phyloP scores from a whole-genome alignment of 1,140 invertebrate genomes.

The Drosophila athabasca region DNA sequence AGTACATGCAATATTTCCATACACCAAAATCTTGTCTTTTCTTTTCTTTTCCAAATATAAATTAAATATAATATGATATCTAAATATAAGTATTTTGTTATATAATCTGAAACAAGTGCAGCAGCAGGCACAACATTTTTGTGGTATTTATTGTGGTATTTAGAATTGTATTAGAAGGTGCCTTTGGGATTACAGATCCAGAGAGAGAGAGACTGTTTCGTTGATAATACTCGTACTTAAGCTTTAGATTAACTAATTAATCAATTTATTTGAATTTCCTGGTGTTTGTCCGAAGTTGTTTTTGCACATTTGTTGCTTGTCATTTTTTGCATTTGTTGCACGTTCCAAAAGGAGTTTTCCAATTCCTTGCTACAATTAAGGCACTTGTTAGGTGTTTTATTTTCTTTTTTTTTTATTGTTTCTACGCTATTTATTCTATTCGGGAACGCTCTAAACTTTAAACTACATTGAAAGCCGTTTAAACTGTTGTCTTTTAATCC shows the following conservation, averaged over 20 bases:
- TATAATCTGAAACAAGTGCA: constrained; percentile 40
- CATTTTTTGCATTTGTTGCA: constrained; percentile 26
- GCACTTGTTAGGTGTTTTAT: constrained; percentile 49
- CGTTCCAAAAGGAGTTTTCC: constrained; percentile 42
- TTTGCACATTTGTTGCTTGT: constrained; percentile 13
- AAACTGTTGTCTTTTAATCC: constrained; percentile 27
- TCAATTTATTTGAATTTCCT: too few species aligned
- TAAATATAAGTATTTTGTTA: constrained; percentile 23
- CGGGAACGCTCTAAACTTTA: constrained; percentile 42
- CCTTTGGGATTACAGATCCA: constrained; percentile 5
- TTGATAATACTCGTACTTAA: constrained; percentile 42
- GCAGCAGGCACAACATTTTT: constrained; percentile 36
- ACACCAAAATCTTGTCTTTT: constrained; percentile 21
- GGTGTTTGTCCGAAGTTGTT: constrained; percentile 2
- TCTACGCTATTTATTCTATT: constrained; percentile 23
- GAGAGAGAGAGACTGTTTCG: constrained; percentile 22
- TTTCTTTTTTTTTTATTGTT: too few species aligned
- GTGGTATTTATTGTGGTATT: constrained; percentile 37
- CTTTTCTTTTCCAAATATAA: constrained; percentile 3
- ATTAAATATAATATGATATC: constrained; percentile 34
- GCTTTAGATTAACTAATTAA: constrained; percentile 16
- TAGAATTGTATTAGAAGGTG: constrained; percentile 48
- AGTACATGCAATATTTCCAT: constrained; percentile 29
- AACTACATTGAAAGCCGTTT: constrained; percentile 46
- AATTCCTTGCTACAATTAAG: constrained; percentile 61